phyloP scores from a whole-genome alignment of 2,113 vertebrate species.

The Siphamia tubifer region DNA sequence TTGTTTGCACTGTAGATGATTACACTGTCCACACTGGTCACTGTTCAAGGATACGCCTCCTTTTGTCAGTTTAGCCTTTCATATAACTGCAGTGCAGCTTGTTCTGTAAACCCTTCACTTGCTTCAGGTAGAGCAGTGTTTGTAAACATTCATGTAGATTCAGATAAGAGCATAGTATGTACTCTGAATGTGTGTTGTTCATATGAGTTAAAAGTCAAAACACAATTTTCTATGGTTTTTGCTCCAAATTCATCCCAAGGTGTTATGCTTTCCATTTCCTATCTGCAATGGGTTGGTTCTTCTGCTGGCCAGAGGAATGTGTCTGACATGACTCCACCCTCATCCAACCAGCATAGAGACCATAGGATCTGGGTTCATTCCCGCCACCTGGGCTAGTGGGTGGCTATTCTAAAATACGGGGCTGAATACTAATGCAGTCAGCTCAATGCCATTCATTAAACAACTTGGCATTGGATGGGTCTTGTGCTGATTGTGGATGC shows the following conservation, averaged over 20 bases:
- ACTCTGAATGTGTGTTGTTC: too few relatives aligned
- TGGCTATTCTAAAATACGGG: slow-evolving; percentile 9
- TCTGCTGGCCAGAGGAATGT: slow-evolving; percentile 54
- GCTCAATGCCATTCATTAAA: slow-evolving; percentile 54
- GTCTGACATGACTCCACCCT: slow-evolving; percentile 53
- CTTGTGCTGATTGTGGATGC: slow-evolving; percentile 19
- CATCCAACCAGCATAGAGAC: slow-evolving; percentile 39
- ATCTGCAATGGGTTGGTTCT: slow-evolving; percentile 41
- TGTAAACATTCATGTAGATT: background rate
- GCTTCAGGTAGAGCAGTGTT: background rate
- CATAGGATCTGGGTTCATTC: slow-evolving; percentile 25
- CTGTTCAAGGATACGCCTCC: background rate
- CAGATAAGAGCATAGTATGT: background rate
- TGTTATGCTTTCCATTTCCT: slow-evolving; percentile 64
- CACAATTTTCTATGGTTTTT: background rate
- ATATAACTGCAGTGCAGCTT: background rate
- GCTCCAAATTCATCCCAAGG: slow-evolving; percentile 2
- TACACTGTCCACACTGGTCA: background rate
- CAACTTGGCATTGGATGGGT: slow-evolving; percentile 10
- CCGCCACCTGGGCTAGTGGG: slow-evolving; percentile 62
- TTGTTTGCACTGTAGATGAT: slow-evolving; percentile 8
- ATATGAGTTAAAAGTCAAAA: background rate
- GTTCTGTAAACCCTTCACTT: background rate
- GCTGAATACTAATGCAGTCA: slow-evolving; percentile 64
- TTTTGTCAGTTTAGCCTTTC: background rate